Conservation (phyloP, 1,140 invertebrate genomes). For the Drosophila sp. region DNA sequence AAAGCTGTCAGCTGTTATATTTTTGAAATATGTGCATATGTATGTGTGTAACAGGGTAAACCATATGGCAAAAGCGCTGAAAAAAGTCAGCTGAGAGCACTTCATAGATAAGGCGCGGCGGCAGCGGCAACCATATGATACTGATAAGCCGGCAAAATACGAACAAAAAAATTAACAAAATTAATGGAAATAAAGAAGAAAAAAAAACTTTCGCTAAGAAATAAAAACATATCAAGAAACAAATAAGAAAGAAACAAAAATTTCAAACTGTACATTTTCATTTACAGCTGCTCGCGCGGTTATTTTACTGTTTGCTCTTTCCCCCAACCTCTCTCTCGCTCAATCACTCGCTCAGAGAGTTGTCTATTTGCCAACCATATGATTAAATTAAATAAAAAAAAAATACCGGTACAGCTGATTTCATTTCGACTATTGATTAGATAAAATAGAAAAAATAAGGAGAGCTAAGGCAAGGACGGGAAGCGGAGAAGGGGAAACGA, state of each 20-base stretch:
- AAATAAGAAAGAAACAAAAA: conserved; percentile 2
- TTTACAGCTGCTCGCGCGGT: conserved; percentile 13
- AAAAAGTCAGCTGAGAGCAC: conserved; percentile 41
- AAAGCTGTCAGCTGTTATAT: conserved; percentile 18
- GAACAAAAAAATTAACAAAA: conserved; percentile 2
- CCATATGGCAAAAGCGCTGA: conserved; percentile 31
- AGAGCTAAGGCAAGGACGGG: conserved; percentile 47
- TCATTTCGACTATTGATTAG: conserved; percentile 69
- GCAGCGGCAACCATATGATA: conserved; percentile 67
- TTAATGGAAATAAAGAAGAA: not conserved
- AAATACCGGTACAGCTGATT: conserved; percentile 79
- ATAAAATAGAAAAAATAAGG: conserved; percentile 1
- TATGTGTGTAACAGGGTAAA: not conserved
- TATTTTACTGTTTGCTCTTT: conserved; percentile 9
- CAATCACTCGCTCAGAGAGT: conserved; percentile 6
- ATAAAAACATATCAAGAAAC: conserved; percentile 26
- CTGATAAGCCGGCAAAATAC: conserved; percentile 50
- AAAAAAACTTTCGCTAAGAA: conserved; percentile 40
- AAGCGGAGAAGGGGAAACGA: not conserved
- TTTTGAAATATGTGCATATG: not conserved
- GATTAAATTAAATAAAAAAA: conserved; percentile 63
- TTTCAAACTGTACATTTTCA: conserved; percentile 63
- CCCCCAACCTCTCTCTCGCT: not conserved
- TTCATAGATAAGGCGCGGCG: conserved; percentile 47
- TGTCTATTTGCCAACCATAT: conserved; percentile 55